A percentile compares a stretch with the other conserved stretches of the same genome.
Evolutionary conservation across 2,888 invertebrate species (phyloP).

Genomic region (Balanococcus diminutus): DNA sequence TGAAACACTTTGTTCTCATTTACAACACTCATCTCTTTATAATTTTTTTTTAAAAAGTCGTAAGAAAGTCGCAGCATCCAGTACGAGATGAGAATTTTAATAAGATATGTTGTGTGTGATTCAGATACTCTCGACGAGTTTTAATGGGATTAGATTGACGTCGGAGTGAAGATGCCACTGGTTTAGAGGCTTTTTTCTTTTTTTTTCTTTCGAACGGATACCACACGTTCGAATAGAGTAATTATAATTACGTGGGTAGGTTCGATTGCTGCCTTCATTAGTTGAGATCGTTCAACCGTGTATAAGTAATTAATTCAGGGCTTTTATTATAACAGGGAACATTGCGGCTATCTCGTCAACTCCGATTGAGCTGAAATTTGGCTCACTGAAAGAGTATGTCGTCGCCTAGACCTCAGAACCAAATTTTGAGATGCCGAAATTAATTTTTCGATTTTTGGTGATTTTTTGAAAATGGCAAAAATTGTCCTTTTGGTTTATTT

Average conservation of each 20-base stretch:
- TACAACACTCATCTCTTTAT: not conserved
- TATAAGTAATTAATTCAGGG: no score
- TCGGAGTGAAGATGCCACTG: slow-evolving; percentile 1
- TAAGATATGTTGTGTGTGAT: not conserved
- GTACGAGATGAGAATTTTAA: not conserved
- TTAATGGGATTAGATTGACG: not conserved
- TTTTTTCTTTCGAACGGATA: not conserved
- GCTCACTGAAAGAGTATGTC: no score
- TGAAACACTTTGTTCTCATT: not conserved
- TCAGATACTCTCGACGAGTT: not conserved
- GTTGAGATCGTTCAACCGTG: no score
- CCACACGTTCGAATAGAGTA: not conserved
- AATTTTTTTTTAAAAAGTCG: not conserved
- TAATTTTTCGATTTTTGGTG: no score
- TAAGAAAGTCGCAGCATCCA: slow-evolving; percentile 8
- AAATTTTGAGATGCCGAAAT: no score
- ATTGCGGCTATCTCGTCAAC: no score
- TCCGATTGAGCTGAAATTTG: no score
- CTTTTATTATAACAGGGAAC: no score
- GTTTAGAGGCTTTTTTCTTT: not conserved
- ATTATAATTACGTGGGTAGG: not conserved
- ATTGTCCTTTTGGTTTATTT: no score
- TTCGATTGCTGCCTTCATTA: no score
- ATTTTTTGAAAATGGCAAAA: no score
- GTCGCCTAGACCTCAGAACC: no score